Base-by-base conservation (phyloP, 2,113 vertebrate genomes). In the Peromyscus polionotus region DNA sequence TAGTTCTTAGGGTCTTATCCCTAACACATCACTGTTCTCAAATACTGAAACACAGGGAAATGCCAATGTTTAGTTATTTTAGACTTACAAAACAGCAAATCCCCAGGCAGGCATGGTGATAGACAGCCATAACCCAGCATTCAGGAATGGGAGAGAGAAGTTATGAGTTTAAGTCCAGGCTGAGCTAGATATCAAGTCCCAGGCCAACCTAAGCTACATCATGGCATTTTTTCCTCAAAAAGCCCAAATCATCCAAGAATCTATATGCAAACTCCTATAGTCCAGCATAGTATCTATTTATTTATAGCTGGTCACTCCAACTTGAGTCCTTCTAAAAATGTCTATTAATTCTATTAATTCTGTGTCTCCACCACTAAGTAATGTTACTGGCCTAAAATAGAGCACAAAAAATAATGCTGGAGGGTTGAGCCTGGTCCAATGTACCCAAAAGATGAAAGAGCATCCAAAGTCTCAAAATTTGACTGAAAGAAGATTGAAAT, bases 11-110 rank as follows among this genome's bases (percentile, higher is more conserved):
- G 42, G 59, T 10, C n/a, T 51, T 59, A 76, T 72, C 28, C 92
- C n/a, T 26, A 92, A 90, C 10, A 48, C 26, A 48, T 31, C 22
- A 84, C 4, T 61, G 31, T 83, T 79, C 48, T 84, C 54, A 84
- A 65, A 79, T 65, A 75, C 31, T 73, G 31, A 72, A 79, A 7
- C 31, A 94, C 1, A 92, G 26, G 85, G 94, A 93, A 94, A 2
- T 67, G 57, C 19, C 39, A 89, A 63, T 86, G 61, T 80, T 96
- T 42, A 88, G 42, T 39, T 70, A 77, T 70, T 95, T 70, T 83
- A 79, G 10, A 89, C 13, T 89, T 59, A 91, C 1, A 89, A 88
- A 94, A 79, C 24, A 63, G 61, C 26, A 86, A 75, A 93, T 42
- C 75, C 28, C 14, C 10, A 68, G 84, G 45, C 19, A 87, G 31